phyloP scores from a whole-genome alignment of 2,113 vertebrate genomes.

The Oryzias woworae region DNA sequence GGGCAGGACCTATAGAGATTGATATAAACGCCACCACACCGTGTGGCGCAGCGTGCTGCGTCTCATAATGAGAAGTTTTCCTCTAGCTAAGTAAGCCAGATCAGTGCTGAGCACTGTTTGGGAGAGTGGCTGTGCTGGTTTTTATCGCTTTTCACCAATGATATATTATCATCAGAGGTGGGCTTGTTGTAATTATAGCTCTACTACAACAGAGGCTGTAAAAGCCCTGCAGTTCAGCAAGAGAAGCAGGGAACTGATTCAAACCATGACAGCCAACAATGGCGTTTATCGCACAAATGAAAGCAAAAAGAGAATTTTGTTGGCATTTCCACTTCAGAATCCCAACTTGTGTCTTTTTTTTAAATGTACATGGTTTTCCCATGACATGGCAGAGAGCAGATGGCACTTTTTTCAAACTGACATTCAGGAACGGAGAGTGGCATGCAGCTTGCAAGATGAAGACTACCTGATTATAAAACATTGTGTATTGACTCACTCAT shows the following conservation, averaged over 20 bases:
- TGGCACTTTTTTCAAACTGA: neutral
- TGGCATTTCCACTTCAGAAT: slow-evolving; percentile 4
- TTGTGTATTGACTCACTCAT: too few species aligned
- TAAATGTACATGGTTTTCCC: neutral
- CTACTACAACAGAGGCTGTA: slow-evolving; percentile 47
- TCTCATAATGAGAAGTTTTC: slow-evolving; percentile 59
- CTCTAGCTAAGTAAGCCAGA: slow-evolving; percentile 54
- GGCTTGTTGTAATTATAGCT: slow-evolving; percentile 66
- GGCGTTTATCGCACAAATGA: slow-evolving; percentile 11
- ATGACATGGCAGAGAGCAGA: neutral
- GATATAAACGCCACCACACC: slow-evolving; percentile 39
- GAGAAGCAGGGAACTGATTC: slow-evolving; percentile 49
- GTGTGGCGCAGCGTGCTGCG: slow-evolving; percentile 17
- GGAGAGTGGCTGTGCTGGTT: slow-evolving; percentile 31
- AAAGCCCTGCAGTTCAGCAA: slow-evolving; percentile 39
- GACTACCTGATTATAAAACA: too few species aligned
- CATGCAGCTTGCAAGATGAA: too few species aligned
- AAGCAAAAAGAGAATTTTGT: slow-evolving; percentile 12
- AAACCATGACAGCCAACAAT: slow-evolving; percentile 17
- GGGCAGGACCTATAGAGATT: slow-evolving; percentile 38
- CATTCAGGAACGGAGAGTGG: too few species aligned
- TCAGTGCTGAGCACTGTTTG: slow-evolving; percentile 42
- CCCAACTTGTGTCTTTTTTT: neutral
- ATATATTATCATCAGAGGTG: slow-evolving; percentile 62
- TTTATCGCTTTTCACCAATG: slow-evolving; percentile 58